Evolutionary conservation across 2,888 invertebrate species (phyloP).

Genomic region (Nephrotoma flavescens): DNA sequence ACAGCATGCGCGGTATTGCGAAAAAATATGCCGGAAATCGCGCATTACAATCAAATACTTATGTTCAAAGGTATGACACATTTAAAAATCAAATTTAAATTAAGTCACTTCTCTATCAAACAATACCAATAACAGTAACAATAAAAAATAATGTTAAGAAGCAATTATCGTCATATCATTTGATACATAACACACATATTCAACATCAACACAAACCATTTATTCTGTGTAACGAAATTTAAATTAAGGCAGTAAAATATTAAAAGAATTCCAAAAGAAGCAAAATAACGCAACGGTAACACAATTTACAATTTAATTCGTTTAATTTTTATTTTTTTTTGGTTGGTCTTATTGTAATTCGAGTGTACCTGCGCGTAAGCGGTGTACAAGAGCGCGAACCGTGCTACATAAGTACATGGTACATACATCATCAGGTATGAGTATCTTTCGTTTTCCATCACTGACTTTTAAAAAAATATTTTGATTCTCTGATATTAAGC

Average conservation of each 20-base stretch:
- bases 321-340: background rate
- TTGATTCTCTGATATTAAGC: background rate
- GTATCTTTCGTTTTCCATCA: background rate
- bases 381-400: background rate
- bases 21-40: too few species aligned
- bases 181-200: background rate
- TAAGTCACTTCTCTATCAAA: background rate
- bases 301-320: background rate
- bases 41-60: too few species aligned
- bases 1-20: too few species aligned
- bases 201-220: background rate
- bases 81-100: background rate
- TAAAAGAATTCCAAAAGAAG: background rate
- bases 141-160: background rate
- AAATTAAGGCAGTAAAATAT: background rate
- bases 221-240: background rate
- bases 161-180: background rate
- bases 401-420: background rate
- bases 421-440: background rate
- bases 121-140: background rate
- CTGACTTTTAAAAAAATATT: background rate
- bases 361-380: background rate
- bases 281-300: background rate
- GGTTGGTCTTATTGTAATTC: background rate
- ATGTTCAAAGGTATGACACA: too few species aligned